Conservation (phyloP, 2,797 vertebrate species). For the Pseudomugil tenellus region DNA sequence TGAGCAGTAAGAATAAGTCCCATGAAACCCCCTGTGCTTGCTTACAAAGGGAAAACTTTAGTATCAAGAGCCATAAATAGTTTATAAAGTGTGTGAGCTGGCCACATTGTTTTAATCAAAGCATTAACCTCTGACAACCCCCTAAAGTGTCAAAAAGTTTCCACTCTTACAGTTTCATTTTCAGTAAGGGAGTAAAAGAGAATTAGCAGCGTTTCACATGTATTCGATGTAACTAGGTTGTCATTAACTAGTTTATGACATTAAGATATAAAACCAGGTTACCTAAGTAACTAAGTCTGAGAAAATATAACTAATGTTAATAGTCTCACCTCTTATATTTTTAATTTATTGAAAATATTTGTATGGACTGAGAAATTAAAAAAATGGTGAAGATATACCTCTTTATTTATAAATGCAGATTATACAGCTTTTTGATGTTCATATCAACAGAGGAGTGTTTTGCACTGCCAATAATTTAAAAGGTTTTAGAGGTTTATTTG, state of each 20-base stretch:
- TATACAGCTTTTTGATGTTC: background rate
- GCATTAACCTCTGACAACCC: background rate
- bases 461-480: background rate
- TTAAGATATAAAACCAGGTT: constrained; percentile 13
- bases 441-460: background rate
- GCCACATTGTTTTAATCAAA: background rate
- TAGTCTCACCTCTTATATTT: background rate
- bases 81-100: background rate
- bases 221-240: background rate
- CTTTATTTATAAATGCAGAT: background rate
- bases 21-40: background rate
- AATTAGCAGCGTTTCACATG: background rate
- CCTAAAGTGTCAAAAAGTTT: background rate
- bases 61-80: background rate
- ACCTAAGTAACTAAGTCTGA: background rate
- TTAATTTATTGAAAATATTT: background rate
- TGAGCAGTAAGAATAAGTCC: constrained; percentile 8
- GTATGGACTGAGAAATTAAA: background rate
- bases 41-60: background rate
- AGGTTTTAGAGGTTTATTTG: too few relatives aligned
- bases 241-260: constrained; percentile 10
- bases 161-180: background rate
- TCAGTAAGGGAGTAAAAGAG: background rate
- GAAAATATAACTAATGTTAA: background rate
- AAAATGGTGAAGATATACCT: background rate